Evolutionary conservation across 2,888 invertebrate species (phyloP).

Genomic region (Athalia rosae): DNA sequence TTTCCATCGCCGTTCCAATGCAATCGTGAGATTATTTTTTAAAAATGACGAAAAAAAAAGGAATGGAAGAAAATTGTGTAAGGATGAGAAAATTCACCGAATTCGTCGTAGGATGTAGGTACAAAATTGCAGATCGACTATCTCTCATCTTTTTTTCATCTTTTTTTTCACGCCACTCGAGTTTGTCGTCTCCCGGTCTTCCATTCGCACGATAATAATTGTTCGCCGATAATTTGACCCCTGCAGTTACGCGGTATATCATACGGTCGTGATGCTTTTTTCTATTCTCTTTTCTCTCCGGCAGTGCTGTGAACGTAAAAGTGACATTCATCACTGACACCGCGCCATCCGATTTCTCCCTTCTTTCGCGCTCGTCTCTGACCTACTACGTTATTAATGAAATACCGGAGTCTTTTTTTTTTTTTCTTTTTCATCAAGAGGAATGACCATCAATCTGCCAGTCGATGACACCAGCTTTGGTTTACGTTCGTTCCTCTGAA

Average conservation of each 20-base stretch:
- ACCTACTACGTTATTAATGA: conserved; percentile 24
- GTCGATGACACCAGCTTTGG: conserved; percentile 2
- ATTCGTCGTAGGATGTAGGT: too few species aligned
- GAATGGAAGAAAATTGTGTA: too few species aligned
- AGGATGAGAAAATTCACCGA: too few species aligned
- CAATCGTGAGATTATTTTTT: background rate
- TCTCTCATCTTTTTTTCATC: too few species aligned
- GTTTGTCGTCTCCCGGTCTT: too few species aligned
- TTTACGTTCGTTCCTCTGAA: background rate
- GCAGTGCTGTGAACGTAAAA: background rate
- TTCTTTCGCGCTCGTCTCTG: background rate
- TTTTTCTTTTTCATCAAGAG: background rate
- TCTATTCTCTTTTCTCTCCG: too few species aligned
- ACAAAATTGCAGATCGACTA: too few species aligned
- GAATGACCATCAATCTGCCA: conserved; percentile 26
- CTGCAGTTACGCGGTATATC: too few species aligned
- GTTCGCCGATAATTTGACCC: too few species aligned
- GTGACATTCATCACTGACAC: conserved; percentile 27
- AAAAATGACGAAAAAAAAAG: background rate
- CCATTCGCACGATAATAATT: too few species aligned
- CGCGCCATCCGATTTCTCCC: background rate
- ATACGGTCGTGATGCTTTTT: too few species aligned
- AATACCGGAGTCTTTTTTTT: conserved; percentile 10
- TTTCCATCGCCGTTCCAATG: background rate
- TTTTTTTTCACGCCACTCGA: too few species aligned